Evolutionary conservation across 2,888 invertebrate genomes (phyloP).

Genomic region (Caenorhabditis becei): DNA sequence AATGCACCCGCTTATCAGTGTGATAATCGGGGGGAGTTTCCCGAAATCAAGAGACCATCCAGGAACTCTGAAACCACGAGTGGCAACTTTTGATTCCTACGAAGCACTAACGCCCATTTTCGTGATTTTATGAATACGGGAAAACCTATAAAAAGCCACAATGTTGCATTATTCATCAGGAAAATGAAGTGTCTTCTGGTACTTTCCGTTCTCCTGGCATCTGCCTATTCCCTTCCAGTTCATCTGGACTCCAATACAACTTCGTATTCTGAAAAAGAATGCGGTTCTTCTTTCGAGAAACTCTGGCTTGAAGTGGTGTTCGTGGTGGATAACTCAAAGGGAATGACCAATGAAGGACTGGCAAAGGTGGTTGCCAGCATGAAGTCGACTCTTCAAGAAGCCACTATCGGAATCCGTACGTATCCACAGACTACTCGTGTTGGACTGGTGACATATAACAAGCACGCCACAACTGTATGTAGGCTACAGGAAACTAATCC

Average conservation of each 20-base stretch:
- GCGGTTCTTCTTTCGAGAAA: constrained; percentile 6
- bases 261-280: neutral
- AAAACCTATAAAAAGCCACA: too few relatives aligned
- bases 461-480: neutral
- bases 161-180: too few relatives aligned
- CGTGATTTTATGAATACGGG: neutral
- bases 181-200: neutral
- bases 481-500: too few relatives aligned
- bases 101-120: too few relatives aligned
- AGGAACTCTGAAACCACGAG: too few relatives aligned
- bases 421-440: constrained; percentile 20
- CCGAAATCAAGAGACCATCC: neutral
- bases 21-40: too few relatives aligned
- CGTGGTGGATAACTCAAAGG: constrained; percentile 32
- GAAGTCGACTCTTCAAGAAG: neutral
- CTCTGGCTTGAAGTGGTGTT: constrained; percentile 42
- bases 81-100: too few relatives aligned
- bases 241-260: neutral
- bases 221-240: neutral
- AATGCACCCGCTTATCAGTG: neutral
- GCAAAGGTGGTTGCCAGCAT: neutral
- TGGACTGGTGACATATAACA: constrained; percentile 28
- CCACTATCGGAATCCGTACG: neutral
- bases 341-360: constrained; percentile 37
- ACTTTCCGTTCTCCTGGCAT: neutral